phyloP scores from a whole-genome alignment of 2,797 vertebrate genomes.

The Coreius guichenoti region DNA sequence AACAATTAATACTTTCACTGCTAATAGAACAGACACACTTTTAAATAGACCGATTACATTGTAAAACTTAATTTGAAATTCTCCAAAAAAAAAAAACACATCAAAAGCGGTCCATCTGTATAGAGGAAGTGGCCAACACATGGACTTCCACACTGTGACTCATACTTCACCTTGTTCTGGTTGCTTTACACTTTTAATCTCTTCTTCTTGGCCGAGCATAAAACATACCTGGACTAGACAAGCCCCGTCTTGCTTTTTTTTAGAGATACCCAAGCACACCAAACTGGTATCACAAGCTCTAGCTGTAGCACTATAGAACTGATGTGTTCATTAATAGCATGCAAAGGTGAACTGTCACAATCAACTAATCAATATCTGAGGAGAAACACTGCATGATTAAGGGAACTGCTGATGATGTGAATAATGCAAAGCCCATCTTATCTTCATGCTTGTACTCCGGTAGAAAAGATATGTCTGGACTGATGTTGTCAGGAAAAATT shows the following conservation, averaged over 20 bases:
- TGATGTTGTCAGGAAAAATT: slow-evolving; percentile 24
- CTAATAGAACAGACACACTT: neutral
- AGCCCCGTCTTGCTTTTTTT: slow-evolving; percentile 29
- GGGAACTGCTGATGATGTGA: slow-evolving; percentile 11
- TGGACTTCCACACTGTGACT: slow-evolving; percentile 38
- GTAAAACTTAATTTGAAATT: neutral
- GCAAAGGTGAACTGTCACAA: slow-evolving; percentile 7
- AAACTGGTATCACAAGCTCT: slow-evolving; percentile 24
- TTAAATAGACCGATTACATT: neutral
- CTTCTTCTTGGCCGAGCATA: slow-evolving; percentile 17
- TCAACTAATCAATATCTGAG: slow-evolving; percentile 18
- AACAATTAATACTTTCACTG: neutral
- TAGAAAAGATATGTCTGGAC: neutral
- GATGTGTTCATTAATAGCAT: neutral
- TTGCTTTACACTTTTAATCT: slow-evolving; percentile 1
- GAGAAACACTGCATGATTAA: slow-evolving; percentile 29
- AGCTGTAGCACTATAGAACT: neutral
- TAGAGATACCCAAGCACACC: slow-evolving; percentile 6
- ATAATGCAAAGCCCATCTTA: slow-evolving; percentile 7
- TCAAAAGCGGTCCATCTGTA: neutral
- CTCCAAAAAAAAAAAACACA: neutral
- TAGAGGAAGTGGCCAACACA: slow-evolving; percentile 24
- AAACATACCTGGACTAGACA: slow-evolving; percentile 20
- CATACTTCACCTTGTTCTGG: slow-evolving; percentile 30
- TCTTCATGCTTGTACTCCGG: neutral